Base-by-base conservation (phyloP, 1,140 invertebrate species). In the Proales similis region DNA sequence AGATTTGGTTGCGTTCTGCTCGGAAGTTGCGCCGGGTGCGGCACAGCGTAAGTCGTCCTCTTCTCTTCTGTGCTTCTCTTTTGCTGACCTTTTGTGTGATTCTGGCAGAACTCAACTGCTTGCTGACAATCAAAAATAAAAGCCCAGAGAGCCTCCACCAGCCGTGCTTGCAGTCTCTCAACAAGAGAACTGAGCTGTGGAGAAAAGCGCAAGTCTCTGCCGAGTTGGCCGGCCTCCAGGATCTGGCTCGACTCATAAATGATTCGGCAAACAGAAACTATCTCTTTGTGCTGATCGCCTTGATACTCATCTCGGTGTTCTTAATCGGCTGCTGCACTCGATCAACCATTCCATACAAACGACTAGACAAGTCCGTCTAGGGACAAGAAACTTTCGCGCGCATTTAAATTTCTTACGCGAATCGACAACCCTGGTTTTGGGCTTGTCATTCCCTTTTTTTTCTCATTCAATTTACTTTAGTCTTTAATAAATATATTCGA, bases 1-100 rank as follows among this genome's bases (percentile, higher is more conserved):
- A 14, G 81, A 82, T 68, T 77, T 95, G 7, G 78, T 84, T n/a
- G 85, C 85, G 68, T 86, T 84, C 70, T 96, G 92, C 73, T 81
- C 81, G 66, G 82, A 86, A 70, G 77, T 93, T 14, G 79, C 82
- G 39, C 83, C 86, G 71, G 91, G 91, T 51, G 85, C 86, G 70
- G 33, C 51, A 11, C 51, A 57, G 30, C 51, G 51, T 57, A 57
- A 57, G 36, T 26, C 45, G 30, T 36, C 14, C 9, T 36, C 14
- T 36, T 36, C 33, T 36, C 14, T 36, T 36, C 14, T 36, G 9
- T 9, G 14, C 14, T 36, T 36, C 9, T 9, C 33, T 36, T 36
- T 36, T 36, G 14, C 9, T 42, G 27, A 17, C 20, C 45, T 26
- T 57, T 11, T 26, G 12, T 53, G 22, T 57, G 26, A 17, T 42